Evolutionary conservation across 2,888 invertebrate genomes (phyloP), one percentile per base, ranked within the genome.

Genomic region (Tipula confusa): DNA sequence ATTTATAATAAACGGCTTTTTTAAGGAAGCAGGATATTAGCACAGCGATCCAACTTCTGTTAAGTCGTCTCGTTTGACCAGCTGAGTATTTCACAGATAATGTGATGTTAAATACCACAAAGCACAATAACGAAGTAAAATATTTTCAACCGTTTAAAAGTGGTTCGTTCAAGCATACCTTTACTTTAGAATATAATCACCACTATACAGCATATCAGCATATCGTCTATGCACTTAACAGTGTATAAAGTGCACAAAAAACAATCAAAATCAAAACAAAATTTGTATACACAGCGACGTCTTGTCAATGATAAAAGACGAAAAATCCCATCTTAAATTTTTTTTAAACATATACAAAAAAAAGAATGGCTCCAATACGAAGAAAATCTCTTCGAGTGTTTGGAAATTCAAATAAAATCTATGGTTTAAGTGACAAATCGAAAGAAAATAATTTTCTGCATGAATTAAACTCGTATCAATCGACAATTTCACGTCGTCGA

Each of bases 391-490:
- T 80, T 3, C 29, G 80, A 29, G 29, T 29, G 29, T 80, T 80
- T 80, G 29, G 29, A 80, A 80, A 31, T n/a, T 80, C 80, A 80
- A 80, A 18, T 80, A 80, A 80, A 80, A 80, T 80, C 2, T 80
- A 80, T 80, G 9, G 31, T 80, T 29, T 80, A 80, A 80, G 15
- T 80, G 80, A 29, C 2, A 80, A 80, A 29, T 80, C 80, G 0
- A 80, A 29, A 80, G 80, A 29, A 80, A 80, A 80, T 80, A 80
- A 31, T 29, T 80, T 80, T 80, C 31, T 80, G 4, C 13, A 31
- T 29, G 80, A 80, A n/a, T 80, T 80, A 29, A 80, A 29, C 29
- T 15, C 13, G 2, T 80, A 15, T 80, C 80, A 80, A 29, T 29
- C 80, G n/a, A 80, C 80, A 80, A 80, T 80, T 9, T 80, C 80